Evolutionary conservation across 2,797 vertebrate species (phyloP).

Genomic region (Threskiornis aethiopicus): DNA sequence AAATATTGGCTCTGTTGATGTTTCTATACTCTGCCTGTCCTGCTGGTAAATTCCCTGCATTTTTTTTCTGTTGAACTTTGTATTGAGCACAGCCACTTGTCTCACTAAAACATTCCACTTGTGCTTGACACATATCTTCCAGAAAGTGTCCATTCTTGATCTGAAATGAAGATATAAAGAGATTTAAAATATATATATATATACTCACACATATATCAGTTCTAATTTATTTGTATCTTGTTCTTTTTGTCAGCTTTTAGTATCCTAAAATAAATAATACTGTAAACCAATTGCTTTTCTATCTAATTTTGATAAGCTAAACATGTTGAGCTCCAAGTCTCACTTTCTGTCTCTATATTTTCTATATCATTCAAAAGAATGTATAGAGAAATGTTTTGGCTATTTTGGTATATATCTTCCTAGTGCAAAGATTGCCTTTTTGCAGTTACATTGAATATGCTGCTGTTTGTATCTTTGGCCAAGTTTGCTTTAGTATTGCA

Average conservation of each 20-base stretch:
- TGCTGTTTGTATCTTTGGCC: background rate
- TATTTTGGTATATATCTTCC: background rate
- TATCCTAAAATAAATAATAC: background rate
- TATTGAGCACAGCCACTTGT: background rate
- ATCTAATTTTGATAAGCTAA: background rate
- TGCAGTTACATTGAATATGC: background rate
- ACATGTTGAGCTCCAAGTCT: background rate
- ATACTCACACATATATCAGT: background rate
- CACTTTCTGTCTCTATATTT: background rate
- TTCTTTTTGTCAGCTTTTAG: background rate
- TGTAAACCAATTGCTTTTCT: background rate
- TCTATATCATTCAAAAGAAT: background rate
- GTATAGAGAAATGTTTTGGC: background rate
- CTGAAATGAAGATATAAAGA: background rate
- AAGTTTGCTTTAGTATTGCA: background rate
- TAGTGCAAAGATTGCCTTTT: background rate
- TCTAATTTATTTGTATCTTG: background rate
- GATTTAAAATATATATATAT: background rate
- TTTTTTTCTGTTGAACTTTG: background rate
- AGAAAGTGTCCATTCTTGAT: background rate
- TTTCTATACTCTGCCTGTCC: background rate
- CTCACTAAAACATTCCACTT: background rate
- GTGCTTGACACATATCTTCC: background rate
- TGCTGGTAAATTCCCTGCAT: background rate
- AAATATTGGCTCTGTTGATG: background rate